Evolutionary conservation across 2,797 vertebrate genomes (phyloP).

Genomic region (Cirrhinus mrigala): DNA sequence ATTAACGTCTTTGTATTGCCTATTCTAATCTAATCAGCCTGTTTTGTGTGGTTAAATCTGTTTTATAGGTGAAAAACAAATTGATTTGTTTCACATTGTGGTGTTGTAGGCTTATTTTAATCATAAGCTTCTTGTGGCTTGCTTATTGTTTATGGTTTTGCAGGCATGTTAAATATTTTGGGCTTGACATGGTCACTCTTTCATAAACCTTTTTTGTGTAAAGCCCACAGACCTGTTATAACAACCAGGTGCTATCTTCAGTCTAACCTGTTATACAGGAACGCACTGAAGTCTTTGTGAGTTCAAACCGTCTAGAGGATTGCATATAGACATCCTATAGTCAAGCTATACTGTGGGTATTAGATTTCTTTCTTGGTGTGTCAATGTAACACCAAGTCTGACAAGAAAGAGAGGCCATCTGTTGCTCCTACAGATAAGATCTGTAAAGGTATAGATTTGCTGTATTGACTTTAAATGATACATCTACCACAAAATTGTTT

Average conservation of each 20-base stretch:
- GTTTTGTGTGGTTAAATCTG: background rate
- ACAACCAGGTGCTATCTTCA: background rate
- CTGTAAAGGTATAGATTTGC: background rate
- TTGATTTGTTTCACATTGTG: background rate
- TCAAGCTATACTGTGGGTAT: background rate
- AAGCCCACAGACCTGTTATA: background rate
- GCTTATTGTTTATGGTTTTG: slow-evolving; percentile 6
- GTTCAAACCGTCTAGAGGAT: background rate
- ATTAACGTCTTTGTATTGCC: background rate
- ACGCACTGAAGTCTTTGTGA: background rate
- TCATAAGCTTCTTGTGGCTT: background rate
- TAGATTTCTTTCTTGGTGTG: background rate
- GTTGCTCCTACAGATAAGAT: background rate
- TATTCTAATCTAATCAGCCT: background rate
- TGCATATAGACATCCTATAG: background rate
- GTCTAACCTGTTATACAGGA: background rate
- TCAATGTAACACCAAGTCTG: background rate
- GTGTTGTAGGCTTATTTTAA: background rate
- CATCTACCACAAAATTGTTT: background rate
- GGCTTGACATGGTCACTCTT: background rate
- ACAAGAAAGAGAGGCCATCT: slow-evolving; percentile 1
- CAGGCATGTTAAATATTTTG: background rate
- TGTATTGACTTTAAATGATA: background rate
- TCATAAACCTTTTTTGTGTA: background rate
- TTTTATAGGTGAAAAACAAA: background rate